A percentile compares a stretch with the other conserved stretches of the same genome.
These are phyloP conservation scores for Ameiurus melas DNA, from an alignment of 2,113 vertebrate genomes.

Conservation along the genomic window DNA sequence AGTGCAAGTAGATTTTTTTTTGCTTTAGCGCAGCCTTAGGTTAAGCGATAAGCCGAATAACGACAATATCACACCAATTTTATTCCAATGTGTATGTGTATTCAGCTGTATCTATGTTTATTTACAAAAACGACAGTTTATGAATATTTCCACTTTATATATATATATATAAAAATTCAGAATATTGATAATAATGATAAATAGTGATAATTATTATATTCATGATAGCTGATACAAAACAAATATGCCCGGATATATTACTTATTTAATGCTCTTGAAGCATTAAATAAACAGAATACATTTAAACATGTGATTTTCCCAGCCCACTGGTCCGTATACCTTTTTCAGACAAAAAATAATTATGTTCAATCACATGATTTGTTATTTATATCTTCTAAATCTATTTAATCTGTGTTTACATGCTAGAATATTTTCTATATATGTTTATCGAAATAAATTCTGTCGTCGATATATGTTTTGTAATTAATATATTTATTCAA, in stretches of 20 bases:
- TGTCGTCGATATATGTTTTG: background rate
- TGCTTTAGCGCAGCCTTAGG: background rate
- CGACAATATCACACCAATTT: background rate
- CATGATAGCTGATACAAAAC: background rate
- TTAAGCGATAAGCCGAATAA: background rate
- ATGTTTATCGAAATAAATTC: background rate
- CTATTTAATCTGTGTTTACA: background rate
- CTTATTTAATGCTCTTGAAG: background rate
- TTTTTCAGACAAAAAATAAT: background rate
- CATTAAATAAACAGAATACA: rapidly evolving
- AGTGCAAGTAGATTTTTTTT: no score
- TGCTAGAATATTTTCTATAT: background rate
- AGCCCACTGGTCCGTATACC: background rate
- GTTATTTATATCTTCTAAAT: background rate
- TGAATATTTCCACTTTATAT: background rate
- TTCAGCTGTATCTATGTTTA: background rate
- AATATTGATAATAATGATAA: no score
- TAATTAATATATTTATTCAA: background rate
- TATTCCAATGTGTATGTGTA: background rate
- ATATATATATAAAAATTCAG: background rate
- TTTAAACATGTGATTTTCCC: background rate
- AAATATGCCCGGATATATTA: background rate
- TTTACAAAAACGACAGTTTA: background rate
- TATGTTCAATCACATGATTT: background rate
- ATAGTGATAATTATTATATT: background rate